Percentiles rank a stretch among this genome's conserved stretches.
Evolutionary conservation across 2,113 vertebrate species (phyloP).

Genomic region (Seriola dumerili): DNA sequence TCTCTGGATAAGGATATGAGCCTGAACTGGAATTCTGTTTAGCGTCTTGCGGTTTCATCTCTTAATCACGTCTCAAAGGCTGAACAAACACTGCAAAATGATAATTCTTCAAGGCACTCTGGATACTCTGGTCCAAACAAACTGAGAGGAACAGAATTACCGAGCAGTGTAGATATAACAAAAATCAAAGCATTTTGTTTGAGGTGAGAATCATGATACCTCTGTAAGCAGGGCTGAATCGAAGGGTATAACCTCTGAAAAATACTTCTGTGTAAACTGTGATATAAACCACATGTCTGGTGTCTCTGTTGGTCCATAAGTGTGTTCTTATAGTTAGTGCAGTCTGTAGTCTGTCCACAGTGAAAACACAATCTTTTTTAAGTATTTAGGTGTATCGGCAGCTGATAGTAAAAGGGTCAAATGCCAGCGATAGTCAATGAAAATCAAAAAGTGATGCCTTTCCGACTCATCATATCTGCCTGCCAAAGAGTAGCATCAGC

Average conservation of each 20-base stretch:
- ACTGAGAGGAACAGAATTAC: slow-evolving; percentile 38
- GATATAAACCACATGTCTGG: neutral
- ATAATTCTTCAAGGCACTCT: slow-evolving; percentile 46
- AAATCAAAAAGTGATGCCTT: slow-evolving; percentile 26
- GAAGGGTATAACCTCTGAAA: neutral
- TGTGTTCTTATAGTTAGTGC: neutral
- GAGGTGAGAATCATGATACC: slow-evolving; percentile 1
- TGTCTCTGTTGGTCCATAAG: neutral
- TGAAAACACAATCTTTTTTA: neutral
- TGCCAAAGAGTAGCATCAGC: slow-evolving; percentile 67
- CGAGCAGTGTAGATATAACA: slow-evolving; percentile 1
- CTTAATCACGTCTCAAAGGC: slow-evolving; percentile 62
- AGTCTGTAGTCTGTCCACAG: neutral
- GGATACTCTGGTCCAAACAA: slow-evolving; percentile 44
- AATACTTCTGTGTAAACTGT: neutral
- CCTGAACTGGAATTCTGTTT: slow-evolving; percentile 74
- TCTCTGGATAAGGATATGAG: slow-evolving; percentile 68
- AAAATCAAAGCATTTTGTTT: slow-evolving; percentile 31
- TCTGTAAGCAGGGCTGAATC: slow-evolving; percentile 13
- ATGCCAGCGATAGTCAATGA: slow-evolving; percentile 10
- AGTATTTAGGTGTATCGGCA: slow-evolving; percentile 3
- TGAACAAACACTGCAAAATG: slow-evolving; percentile 47
- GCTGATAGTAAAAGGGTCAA: neutral
- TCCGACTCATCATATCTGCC: slow-evolving; percentile 31
- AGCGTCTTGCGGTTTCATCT: slow-evolving; percentile 67